Evolutionary conservation across 2,888 invertebrate genomes (phyloP), one percentile per base, ranked within the genome.

Genomic region (Phrixothrix hirtus): DNA sequence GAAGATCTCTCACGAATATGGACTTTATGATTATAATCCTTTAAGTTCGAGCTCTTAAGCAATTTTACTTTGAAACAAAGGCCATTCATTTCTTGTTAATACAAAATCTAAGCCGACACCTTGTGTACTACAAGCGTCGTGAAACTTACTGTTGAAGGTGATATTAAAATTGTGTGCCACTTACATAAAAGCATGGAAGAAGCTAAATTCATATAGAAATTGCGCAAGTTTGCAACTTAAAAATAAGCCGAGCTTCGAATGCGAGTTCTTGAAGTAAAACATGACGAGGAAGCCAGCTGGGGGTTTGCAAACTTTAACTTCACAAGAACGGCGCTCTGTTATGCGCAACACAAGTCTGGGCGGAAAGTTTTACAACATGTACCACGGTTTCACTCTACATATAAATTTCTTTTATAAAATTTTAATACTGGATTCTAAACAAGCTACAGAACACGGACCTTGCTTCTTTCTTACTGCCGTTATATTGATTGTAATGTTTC

Each of bases 301-400:
- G 65, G 66, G 65, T n/a, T 62, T 65, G 65, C 65, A 65, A 52
- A 66, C 57, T 62, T 52, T 58, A 62, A 61, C 60, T 62, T 62
- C 59, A 55, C 60, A 60, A 55, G 61, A 53, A 51, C 59, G 53
- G 55, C 59, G 57, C 54, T 56, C 60, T 55, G 49, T 41, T 58
- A 45, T 50, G 58, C 51, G 52, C 42, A 49, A 52, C 55, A 52
- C 39, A 46, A 57, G 63, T 62, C 61, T 61, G 65, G 60, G 62
- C 61, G 65, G 66, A 71, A 72, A 72, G 67, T 72, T 72, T 69
- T 71, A 71, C 70, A 72, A 64, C 72, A 63, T 71, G 72, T 71
- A 70, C 64, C 61, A 62, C 63, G 71, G 69, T 66, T 70, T 68
- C 69, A 64, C 66, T 68, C 66, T 66, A 68, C 69, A 68, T 68